Conservation (phyloP, 1,140 invertebrate species). For the Sipha flava region DNA sequence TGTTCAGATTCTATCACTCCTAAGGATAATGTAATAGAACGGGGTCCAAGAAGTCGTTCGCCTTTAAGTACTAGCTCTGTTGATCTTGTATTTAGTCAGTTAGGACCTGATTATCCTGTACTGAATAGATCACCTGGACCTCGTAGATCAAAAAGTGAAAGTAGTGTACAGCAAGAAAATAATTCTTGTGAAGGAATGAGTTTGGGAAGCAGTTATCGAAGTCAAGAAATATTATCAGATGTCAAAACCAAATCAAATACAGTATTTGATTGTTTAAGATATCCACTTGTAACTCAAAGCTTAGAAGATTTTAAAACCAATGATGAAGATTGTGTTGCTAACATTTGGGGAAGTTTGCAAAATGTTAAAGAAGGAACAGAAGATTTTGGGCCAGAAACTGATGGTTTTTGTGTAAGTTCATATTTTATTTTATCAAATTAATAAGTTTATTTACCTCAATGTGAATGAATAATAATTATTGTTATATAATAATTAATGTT, state of each 20-base stretch:
- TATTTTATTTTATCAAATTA: not conserved
- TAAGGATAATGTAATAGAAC: conserved; percentile 18
- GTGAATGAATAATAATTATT: not conserved
- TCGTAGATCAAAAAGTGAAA: conserved; percentile 33
- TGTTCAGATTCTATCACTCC: conserved; percentile 28
- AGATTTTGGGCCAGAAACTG: not conserved
- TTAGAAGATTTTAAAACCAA: conserved; percentile 50
- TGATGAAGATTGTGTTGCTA: conserved; percentile 34
- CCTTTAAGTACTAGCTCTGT: conserved; percentile 39
- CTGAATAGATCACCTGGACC: not conserved
- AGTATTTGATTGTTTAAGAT: conserved; percentile 13
- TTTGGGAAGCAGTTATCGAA: conserved; percentile 36
- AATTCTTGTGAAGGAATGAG: conserved; percentile 36
- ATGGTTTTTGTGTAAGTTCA: conserved; percentile 7
- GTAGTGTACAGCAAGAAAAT: conserved; percentile 35
- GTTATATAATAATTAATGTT: not conserved
- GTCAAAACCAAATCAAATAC: not conserved
- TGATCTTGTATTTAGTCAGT: conserved; percentile 23
- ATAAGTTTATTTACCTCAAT: not conserved
- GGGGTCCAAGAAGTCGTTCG: conserved; percentile 38
- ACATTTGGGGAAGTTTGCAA: conserved; percentile 14
- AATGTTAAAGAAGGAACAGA: conserved; percentile 22
- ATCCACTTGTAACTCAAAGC: conserved; percentile 45
- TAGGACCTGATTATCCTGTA: conserved; percentile 32
- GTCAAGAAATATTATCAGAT: conserved; percentile 38